These are phyloP conservation scores for Cantharis flavilabris DNA, from an alignment of 2,888 invertebrate genomes.

Conservation along the genomic window DNA sequence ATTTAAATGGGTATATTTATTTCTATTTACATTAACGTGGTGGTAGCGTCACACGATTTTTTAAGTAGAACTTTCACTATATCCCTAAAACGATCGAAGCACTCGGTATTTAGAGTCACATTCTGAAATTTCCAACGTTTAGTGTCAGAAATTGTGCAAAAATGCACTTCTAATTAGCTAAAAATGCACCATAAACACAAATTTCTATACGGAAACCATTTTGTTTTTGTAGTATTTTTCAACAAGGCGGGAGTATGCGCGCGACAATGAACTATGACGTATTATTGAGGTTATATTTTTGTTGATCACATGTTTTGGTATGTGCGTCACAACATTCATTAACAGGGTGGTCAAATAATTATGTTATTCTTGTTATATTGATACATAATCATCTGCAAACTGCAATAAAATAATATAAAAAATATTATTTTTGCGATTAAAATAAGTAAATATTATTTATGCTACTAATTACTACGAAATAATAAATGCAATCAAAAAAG, in stretches of 20 bases:
- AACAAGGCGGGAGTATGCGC: slow-evolving; percentile 26
- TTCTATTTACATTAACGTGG: slow-evolving; percentile 38
- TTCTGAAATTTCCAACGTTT: slow-evolving; percentile 8
- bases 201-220: slow-evolving; percentile 52
- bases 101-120: slow-evolving; percentile 22
- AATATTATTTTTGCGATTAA: too few species aligned
- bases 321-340: background rate
- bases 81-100: slow-evolving; percentile 6
- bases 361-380: too few species aligned
- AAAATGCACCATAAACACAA: slow-evolving; percentile 53
- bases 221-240: slow-evolving; percentile 52
- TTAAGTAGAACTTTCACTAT: slow-evolving; percentile 2
- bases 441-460: too few species aligned
- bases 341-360: background rate
- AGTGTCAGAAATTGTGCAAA: slow-evolving; percentile 31
- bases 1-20: slow-evolving; percentile 17
- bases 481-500: too few species aligned
- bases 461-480: too few species aligned
- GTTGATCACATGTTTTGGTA: background rate
- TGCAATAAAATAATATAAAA: too few species aligned
- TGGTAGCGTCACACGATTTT: slow-evolving; percentile 31
- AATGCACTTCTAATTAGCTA: slow-evolving; percentile 41
- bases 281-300: background rate
- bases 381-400: too few species aligned
- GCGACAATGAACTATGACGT: slow-evolving; percentile 6